Percentiles rank a stretch among this genome's conserved stretches.
Evolutionary conservation across 2,113 vertebrate genomes (phyloP).

Genomic region (Platysternon megacephalum): DNA sequence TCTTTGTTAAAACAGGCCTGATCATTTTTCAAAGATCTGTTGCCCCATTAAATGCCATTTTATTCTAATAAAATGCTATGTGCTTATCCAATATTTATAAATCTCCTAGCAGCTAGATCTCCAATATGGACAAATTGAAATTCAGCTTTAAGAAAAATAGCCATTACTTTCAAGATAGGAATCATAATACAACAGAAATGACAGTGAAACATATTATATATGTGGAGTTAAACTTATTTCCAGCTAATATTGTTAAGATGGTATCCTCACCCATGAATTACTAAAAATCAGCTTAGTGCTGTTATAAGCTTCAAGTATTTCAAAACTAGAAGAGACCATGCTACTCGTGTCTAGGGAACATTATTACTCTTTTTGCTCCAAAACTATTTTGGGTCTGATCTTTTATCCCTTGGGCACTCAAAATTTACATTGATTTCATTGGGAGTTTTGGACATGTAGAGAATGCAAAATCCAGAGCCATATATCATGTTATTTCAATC

Average conservation of each 20-base stretch:
- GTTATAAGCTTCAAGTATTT: background rate
- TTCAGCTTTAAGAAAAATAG: conserved; percentile 1
- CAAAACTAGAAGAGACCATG: background rate
- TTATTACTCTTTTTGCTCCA: background rate
- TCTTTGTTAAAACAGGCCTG: background rate
- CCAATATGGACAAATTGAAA: background rate
- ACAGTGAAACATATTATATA: background rate
- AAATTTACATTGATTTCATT: background rate
- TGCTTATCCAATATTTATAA: conserved; percentile 30
- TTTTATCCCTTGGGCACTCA: background rate
- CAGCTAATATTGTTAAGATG: background rate
- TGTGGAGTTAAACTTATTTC: background rate
- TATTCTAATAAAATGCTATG: conserved; percentile 4
- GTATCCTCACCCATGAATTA: background rate
- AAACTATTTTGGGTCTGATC: background rate
- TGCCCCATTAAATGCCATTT: background rate
- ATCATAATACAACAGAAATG: background rate
- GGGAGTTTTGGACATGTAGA: background rate
- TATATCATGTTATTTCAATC: background rate
- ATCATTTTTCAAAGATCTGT: conserved; percentile 1
- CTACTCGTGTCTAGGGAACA: background rate
- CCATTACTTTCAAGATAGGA: background rate
- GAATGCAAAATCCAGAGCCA: background rate
- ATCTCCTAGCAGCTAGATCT: background rate
- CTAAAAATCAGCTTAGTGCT: background rate